Percentiles rank a stretch among this genome's conserved stretches.
These are phyloP conservation scores for Eutrigla gurnardus DNA, from an alignment of 2,797 vertebrate species.

Conservation along the genomic window DNA sequence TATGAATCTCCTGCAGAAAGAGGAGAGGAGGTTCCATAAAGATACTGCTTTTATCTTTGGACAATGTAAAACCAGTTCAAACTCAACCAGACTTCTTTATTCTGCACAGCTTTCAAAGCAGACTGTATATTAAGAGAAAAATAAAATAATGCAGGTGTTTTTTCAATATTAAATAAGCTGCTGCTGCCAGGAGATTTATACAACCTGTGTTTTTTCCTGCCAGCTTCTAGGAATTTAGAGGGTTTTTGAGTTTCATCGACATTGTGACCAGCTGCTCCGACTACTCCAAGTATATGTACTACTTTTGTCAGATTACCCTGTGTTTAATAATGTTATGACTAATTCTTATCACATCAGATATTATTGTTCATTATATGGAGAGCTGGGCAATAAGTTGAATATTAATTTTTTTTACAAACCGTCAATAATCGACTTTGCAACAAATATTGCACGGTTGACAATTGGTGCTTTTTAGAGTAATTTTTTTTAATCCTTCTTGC, in stretches of 20 bases:
- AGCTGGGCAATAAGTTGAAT: too few species aligned
- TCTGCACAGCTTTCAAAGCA: not conserved
- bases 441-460: too few species aligned
- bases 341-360: not conserved
- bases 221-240: not conserved
- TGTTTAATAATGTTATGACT: not conserved
- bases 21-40: not conserved
- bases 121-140: not conserved
- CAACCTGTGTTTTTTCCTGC: not conserved
- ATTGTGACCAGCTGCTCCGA: not conserved
- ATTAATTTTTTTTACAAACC: too few species aligned
- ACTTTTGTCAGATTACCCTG: not conserved
- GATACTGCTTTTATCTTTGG: too few species aligned
- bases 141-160: not conserved
- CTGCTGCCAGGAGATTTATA: not conserved
- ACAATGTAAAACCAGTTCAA: not conserved
- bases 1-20: constrained; percentile 92
- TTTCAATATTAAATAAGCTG: not conserved
- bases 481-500: too few species aligned
- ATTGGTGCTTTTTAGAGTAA: too few species aligned
- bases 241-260: not conserved
- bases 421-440: too few species aligned
- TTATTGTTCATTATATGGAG: not conserved
- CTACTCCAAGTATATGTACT: not conserved
- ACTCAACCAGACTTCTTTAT: not conserved